Conservation (phyloP, 2,888 invertebrate genomes). For the Pyralis farinalis region DNA sequence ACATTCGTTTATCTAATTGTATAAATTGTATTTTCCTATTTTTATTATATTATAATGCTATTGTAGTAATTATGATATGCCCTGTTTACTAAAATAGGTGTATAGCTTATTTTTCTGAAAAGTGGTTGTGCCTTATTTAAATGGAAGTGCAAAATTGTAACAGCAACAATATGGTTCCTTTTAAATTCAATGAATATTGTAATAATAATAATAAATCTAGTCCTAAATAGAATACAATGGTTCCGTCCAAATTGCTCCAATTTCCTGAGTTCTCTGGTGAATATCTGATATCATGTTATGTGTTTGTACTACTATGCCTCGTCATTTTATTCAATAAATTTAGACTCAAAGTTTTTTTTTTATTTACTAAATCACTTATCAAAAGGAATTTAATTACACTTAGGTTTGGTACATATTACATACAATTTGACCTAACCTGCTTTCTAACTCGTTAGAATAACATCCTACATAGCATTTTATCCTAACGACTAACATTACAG, state of each 20-base stretch:
- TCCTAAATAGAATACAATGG: constrained; percentile 59
- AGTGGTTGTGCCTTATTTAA: constrained; percentile 71
- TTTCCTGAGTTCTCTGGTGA: constrained; percentile 40
- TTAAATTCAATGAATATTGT: constrained; percentile 33
- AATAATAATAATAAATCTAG: constrained; percentile 51
- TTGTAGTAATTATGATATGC: not conserved
- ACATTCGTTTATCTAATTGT: no score
- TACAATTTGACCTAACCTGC: no score
- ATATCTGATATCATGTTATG: constrained; percentile 23
- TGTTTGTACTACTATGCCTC: constrained; percentile 27
- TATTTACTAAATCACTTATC: no score
- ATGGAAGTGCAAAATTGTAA: constrained; percentile 34
- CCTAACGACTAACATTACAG: no score
- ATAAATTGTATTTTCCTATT: no score
- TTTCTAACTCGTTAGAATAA: no score
- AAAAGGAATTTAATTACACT: no score
- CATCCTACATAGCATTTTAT: no score
- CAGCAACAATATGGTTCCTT: constrained; percentile 54
- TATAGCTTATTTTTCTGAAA: constrained; percentile 24
- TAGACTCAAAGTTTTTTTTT: not conserved
- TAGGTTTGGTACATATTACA: no score
- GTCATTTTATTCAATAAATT: constrained; percentile 6
- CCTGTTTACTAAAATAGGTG: constrained; percentile 8
- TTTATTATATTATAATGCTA: not conserved
- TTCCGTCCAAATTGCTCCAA: constrained; percentile 76